Conservation (phyloP, 2,797 vertebrate species). For the Onychomys torridus region DNA sequence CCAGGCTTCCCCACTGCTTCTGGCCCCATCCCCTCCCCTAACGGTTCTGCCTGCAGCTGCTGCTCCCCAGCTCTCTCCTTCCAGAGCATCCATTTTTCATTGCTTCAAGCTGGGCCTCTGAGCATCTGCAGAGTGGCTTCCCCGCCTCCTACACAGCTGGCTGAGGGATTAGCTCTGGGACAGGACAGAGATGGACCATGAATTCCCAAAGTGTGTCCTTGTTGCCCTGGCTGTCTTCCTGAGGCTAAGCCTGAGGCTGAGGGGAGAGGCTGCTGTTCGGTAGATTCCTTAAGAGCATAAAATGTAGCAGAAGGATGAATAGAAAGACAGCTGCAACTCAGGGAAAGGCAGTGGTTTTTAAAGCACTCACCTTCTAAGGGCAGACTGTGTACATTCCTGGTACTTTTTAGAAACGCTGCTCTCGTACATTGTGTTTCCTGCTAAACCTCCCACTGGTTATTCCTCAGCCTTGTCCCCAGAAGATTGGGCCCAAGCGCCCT, state of each 20-base stretch:
- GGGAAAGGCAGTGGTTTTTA: background rate
- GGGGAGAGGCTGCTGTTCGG: background rate
- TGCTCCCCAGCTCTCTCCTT: background rate
- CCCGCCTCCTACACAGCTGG: slow-evolving; percentile 8
- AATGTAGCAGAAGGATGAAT: background rate
- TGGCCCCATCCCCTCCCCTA: background rate
- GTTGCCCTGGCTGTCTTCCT: background rate
- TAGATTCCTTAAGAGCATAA: slow-evolving; percentile 27
- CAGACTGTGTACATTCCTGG: slow-evolving; percentile 1
- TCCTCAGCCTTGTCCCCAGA: background rate
- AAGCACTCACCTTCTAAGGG: background rate
- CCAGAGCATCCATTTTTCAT: slow-evolving; percentile 47
- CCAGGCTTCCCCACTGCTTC: background rate
- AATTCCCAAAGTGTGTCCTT: slow-evolving; percentile 49
- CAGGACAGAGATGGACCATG: slow-evolving; percentile 43
- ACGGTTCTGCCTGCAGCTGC: slow-evolving; percentile 36
- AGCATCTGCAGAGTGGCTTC: background rate
- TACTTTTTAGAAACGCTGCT: background rate
- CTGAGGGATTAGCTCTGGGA: slow-evolving; percentile 5
- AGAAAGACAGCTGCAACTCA: slow-evolving; percentile 3
- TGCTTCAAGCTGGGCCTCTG: slow-evolving; percentile 1
- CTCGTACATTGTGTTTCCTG: background rate
- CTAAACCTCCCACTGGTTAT: background rate
- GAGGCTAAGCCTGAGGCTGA: background rate
- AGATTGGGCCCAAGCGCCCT: background rate